Percentiles rank a stretch among this genome's conserved stretches.
phyloP scores from a whole-genome alignment of 2,888 invertebrate species.

The Julus scanicus region DNA sequence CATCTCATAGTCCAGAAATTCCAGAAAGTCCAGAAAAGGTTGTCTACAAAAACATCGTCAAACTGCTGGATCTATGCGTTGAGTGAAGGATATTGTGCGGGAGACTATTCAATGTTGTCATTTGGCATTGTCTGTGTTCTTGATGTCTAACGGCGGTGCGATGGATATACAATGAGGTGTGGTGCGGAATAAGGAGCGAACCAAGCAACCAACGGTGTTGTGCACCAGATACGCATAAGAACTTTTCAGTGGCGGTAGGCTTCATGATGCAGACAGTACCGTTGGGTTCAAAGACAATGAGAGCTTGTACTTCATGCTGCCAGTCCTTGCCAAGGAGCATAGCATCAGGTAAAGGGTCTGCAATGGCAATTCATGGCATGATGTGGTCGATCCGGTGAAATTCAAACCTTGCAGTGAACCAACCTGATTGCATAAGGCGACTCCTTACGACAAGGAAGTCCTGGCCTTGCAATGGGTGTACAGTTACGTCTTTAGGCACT shows the following conservation, averaged over 20 bases:
- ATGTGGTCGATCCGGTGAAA: constrained; percentile 44
- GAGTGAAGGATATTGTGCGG: too few relatives aligned
- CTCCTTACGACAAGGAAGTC: background rate
- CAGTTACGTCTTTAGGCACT: background rate
- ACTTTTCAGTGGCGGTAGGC: background rate
- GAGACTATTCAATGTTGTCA: too few relatives aligned
- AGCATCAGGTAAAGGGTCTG: background rate
- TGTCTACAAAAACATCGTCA: background rate
- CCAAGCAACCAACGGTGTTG: background rate
- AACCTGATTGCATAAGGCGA: background rate
- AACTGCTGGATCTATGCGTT: background rate
- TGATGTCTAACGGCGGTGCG: too few relatives aligned
- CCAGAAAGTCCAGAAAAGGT: too few relatives aligned
- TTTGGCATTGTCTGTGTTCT: too few relatives aligned
- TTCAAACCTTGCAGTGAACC: constrained; percentile 51
- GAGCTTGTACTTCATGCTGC: constrained; percentile 28
- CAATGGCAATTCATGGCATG: constrained; percentile 21
- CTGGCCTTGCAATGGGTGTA: constrained; percentile 1
- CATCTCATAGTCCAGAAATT: background rate
- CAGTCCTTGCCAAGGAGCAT: constrained; percentile 50
- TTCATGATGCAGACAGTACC: constrained; percentile 34
- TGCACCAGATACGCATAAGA: background rate
- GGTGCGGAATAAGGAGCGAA: background rate
- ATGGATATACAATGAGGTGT: background rate
- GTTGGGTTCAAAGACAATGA: background rate